Evolutionary conservation across 1,140 invertebrate species (phyloP).

Genomic region (Acromyrmex heyeri): DNA sequence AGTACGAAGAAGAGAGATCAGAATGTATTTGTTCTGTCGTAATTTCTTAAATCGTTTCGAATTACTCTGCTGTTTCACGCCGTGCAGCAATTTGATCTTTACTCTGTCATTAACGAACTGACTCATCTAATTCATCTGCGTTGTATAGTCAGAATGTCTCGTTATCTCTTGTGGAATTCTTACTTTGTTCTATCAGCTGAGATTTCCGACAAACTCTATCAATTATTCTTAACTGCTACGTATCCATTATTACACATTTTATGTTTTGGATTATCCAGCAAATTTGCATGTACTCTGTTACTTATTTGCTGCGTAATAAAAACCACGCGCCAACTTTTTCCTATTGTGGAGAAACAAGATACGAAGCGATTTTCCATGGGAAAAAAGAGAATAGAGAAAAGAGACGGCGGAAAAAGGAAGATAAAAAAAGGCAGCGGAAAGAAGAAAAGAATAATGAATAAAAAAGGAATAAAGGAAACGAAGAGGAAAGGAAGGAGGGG

Average conservation of each 20-base stretch:
- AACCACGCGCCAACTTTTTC: slow-evolving; percentile 22
- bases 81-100: slow-evolving; percentile 35
- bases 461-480: slow-evolving; percentile 12
- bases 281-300: neutral
- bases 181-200: neutral
- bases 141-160: neutral
- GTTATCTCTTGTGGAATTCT: slow-evolving; percentile 5
- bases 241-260: neutral
- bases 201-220: slow-evolving; percentile 1
- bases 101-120: slow-evolving; percentile 40
- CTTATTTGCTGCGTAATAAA: slow-evolving; percentile 19
- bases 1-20: slow-evolving; percentile 8
- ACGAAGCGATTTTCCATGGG: slow-evolving; percentile 5
- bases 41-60: slow-evolving; percentile 11
- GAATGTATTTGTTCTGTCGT: slow-evolving; percentile 13
- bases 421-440: neutral
- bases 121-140: slow-evolving; percentile 36
- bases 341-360: neutral
- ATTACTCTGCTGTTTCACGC: slow-evolving; percentile 29
- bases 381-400: neutral
- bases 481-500: neutral
- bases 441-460: slow-evolving; percentile 38
- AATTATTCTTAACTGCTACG: neutral
- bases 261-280: neutral
- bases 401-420: neutral